These are phyloP conservation scores for Holacanthus passer DNA, from an alignment of 2,113 vertebrate genomes.

Conservation along the genomic window DNA sequence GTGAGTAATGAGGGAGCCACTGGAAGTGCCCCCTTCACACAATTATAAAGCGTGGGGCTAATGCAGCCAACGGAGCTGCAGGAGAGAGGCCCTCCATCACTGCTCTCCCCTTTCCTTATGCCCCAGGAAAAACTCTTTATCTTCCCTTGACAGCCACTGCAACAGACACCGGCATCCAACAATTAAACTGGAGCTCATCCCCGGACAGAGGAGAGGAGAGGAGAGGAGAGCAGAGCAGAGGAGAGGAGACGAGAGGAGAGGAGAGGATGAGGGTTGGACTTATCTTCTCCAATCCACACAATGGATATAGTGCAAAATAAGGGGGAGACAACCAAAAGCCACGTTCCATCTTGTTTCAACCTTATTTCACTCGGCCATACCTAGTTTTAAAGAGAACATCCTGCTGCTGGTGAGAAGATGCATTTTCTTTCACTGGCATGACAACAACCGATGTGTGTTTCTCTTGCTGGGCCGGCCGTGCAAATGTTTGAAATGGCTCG, in stretches of 20 bases:
- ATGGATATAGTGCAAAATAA: conserved; percentile 10
- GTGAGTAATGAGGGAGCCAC: conserved; percentile 83
- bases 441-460: conserved; percentile 55
- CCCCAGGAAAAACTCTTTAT: conserved; percentile 85
- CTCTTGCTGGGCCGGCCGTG: conserved; percentile 49
- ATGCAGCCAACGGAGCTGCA: conserved; percentile 80
- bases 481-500: conserved; percentile 71
- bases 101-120: conserved; percentile 67
- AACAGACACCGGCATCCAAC: conserved; percentile 78
- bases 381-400: conserved; percentile 49
- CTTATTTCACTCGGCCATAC: conserved; percentile 21
- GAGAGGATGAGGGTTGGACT: conserved; percentile 9
- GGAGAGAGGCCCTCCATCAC: conserved; percentile 84
- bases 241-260: conserved; percentile 4
- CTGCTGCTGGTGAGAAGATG: conserved; percentile 41
- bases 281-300: conserved; percentile 35
- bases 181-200: conserved; percentile 83
- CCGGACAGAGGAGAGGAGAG: conserved; percentile 55
- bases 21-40: conserved; percentile 83
- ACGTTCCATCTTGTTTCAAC: conserved; percentile 41
- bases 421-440: conserved; percentile 43
- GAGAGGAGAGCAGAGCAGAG: conserved; percentile 10
- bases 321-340: conserved; percentile 32
- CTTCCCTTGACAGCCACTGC: conserved; percentile 81
- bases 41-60: conserved; percentile 84